Conservation (phyloP, 1,140 invertebrate genomes). For the Bombus pyrosoma region DNA sequence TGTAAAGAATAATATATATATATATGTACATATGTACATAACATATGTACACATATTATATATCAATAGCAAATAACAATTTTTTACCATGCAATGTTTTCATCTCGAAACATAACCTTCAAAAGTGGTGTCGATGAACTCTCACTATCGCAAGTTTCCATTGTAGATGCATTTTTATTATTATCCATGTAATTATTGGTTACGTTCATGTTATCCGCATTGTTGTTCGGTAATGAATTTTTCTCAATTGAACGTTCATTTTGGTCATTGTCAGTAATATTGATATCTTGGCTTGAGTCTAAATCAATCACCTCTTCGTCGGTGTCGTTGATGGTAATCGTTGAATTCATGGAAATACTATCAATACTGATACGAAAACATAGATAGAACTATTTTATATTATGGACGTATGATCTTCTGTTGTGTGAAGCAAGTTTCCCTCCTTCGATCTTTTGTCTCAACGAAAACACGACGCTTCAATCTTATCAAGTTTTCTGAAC, state of each 20-base stretch:
- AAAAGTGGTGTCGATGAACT: slow-evolving; percentile 61
- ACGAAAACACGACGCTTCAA: slow-evolving; percentile 7
- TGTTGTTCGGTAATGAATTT: background rate
- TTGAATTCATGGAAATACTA: slow-evolving; percentile 32
- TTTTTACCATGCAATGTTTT: slow-evolving; percentile 68
- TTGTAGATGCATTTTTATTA: too few relatives aligned
- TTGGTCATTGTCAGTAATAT: slow-evolving; percentile 8
- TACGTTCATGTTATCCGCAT: background rate
- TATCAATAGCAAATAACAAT: background rate
- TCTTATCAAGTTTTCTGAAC: background rate
- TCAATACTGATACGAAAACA: slow-evolving; percentile 17
- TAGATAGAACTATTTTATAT: slow-evolving; percentile 17
- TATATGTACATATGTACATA: background rate
- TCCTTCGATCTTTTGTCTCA: background rate
- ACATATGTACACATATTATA: slow-evolving; percentile 1
- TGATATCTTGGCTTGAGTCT: slow-evolving; percentile 39
- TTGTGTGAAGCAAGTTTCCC: background rate
- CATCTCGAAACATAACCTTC: slow-evolving; percentile 75
- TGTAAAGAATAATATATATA: background rate
- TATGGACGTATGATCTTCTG: background rate
- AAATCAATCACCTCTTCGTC: slow-evolving; percentile 56
- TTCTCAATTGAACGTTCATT: slow-evolving; percentile 6
- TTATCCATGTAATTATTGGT: background rate
- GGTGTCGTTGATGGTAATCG: slow-evolving; percentile 38
- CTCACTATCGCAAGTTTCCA: background rate